Base-by-base conservation (phyloP, 2,888 invertebrate genomes). In the Pasiphila rectangulata region DNA sequence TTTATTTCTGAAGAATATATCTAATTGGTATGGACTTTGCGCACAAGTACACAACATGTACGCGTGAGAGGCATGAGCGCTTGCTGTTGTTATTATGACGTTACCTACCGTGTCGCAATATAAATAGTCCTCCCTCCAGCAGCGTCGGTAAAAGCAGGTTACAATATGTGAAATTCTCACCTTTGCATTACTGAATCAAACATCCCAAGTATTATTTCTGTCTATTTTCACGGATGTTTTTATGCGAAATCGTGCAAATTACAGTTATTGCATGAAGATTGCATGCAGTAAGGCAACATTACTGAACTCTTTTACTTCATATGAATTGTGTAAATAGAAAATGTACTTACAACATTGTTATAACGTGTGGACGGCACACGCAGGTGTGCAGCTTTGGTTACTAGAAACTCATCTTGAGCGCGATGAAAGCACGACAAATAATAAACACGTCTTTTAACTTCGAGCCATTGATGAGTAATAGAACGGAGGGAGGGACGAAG, bases 371-470 rank as follows among this genome's bases (percentile, higher is more conserved):
- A 83, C 43, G 90, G 93, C 93, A 93, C 93, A 93, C 93, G 89
- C 84, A 90, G 91, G 93, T 93, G 93, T 92, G 93, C 93, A 89
- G 86, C 84, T 82, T 85, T 83, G 74, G 79, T 79, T 83, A 91
- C 92, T 95, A 95, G 91, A 91, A 91, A 91, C 90, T 92, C 93
- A 95, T 95, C 90, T 88, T 92, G 53, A 91, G 90, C 83, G 88
- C 90, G 83, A 81, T 75, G 78, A 80, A 77, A 80, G 83, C 80
- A 83, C 78, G 69, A 77, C 73, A 79, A 75, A 85, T n/a, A 83
- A 80, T 68, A 82, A 84, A 75, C 62, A 81, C 87, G 82, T 83
- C 77, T 73, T 67, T 63, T 79, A 81, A 30, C 77, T 72, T 64
- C 64, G 70, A 68, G 56, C 66, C 86, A 87, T 87, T 75, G 79